phyloP scores from a whole-genome alignment of 1,140 invertebrate species.

The Scaptomyza graminum region DNA sequence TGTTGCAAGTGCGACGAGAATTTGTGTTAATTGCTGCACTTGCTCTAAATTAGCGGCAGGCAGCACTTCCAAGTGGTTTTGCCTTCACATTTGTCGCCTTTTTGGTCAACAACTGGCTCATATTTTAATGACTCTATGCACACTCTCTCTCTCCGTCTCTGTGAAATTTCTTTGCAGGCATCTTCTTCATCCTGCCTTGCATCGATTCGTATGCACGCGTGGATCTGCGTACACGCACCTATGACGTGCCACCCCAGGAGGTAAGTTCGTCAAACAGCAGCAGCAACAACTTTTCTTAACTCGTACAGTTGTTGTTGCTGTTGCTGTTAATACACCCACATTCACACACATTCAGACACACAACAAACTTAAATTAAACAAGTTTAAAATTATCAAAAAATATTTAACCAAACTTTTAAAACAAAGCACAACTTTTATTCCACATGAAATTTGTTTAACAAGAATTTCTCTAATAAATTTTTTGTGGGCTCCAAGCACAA shows the following conservation, averaged over 20 bases:
- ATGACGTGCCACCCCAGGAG: constrained; percentile 98
- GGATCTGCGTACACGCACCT: constrained; percentile 94
- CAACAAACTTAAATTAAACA: constrained; percentile 25
- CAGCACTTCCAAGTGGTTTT: constrained; percentile 10
- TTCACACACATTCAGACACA: constrained; percentile 19
- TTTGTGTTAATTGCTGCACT: constrained; percentile 83
- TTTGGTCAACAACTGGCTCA: neutral
- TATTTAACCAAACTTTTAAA: constrained; percentile 67
- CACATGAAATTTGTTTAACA: constrained; percentile 50
- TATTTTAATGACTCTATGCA: neutral
- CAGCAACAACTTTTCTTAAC: constrained; percentile 37
- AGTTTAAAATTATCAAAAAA: constrained; percentile 45
- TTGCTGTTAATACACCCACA: constrained; percentile 39
- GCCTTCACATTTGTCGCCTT: constrained; percentile 3
- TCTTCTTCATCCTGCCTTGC: constrained; percentile 97
- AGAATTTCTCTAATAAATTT: constrained; percentile 42
- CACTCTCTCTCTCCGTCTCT: constrained; percentile 10
- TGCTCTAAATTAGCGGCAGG: constrained; percentile 77
- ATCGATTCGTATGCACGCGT: constrained; percentile 96
- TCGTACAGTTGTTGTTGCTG: constrained; percentile 49
- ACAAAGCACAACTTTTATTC: constrained; percentile 64
- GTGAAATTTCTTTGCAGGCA: constrained; percentile 86
- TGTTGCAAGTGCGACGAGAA: constrained; percentile 58
- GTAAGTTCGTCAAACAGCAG: constrained; percentile 85
- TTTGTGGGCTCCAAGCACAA: constrained; percentile 30